A percentile compares a stretch with the other conserved stretches of the same genome.
phyloP scores from a whole-genome alignment of 2,113 vertebrate species.

The Salvator merianae region DNA sequence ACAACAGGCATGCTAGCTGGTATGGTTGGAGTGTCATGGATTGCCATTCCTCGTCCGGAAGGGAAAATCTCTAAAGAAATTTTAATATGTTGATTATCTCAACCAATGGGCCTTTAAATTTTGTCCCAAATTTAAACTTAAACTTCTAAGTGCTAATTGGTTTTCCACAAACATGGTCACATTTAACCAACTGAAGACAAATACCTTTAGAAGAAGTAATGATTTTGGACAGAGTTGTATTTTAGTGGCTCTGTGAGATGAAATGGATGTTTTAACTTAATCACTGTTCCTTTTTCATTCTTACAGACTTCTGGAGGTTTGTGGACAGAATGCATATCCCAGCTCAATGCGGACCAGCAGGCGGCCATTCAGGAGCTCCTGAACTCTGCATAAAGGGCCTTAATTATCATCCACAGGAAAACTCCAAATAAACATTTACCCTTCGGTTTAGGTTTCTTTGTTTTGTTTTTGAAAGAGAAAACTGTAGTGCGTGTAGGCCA shows the following conservation, averaged over 20 bases:
- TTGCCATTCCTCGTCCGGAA: neutral
- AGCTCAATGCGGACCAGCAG: conserved; percentile 92
- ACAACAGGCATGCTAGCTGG: neutral
- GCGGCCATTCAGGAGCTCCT: conserved; percentile 97
- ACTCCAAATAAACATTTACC: conserved; percentile 85
- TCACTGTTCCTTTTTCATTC: conserved; percentile 22
- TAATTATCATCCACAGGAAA: conserved; percentile 74
- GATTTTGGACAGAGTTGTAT: neutral
- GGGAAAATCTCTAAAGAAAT: no score
- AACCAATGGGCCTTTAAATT: neutral
- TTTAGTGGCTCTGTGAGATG: neutral
- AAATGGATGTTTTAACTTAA: neutral
- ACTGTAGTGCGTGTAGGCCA: conserved; percentile 76
- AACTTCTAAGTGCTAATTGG: neutral
- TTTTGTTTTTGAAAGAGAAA: conserved; percentile 82
- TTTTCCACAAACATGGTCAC: neutral
- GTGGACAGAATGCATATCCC: conserved; percentile 94
- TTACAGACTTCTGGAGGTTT: conserved; percentile 89
- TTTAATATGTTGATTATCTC: neutral
- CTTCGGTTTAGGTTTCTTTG: conserved; percentile 85
- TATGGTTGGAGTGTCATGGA: neutral
- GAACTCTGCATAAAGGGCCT: conserved; percentile 88
- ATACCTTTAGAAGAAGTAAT: neutral
- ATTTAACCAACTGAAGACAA: neutral
- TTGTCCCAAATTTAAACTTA: neutral